A percentile compares a stretch with the other conserved stretches of the same genome.
Conservation (phyloP, 2,888 invertebrate genomes). For the Nephrocerus scutellatus region DNA sequence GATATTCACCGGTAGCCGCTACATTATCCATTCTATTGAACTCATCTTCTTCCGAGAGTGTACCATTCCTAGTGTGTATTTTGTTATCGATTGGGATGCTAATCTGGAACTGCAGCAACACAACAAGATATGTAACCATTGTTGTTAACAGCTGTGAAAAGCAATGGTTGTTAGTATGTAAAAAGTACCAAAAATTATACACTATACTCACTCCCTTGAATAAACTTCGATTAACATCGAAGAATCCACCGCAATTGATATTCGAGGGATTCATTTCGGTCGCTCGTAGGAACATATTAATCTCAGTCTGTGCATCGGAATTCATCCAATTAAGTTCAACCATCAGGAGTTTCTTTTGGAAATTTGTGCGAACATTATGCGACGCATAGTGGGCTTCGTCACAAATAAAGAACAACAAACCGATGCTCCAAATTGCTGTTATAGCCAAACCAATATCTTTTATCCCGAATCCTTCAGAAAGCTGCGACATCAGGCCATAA, state of each 20-base stretch:
- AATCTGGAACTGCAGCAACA: slow-evolving; percentile 67
- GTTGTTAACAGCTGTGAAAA: slow-evolving; percentile 57
- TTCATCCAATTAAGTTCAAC: slow-evolving; percentile 72
- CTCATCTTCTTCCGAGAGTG: slow-evolving; percentile 21
- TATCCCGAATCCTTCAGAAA: slow-evolving; percentile 64
- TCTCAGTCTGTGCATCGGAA: slow-evolving; percentile 66
- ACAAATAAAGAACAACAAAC: slow-evolving; percentile 63
- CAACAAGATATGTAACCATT: slow-evolving; percentile 70
- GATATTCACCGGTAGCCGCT: too few species aligned
- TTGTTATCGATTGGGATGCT: slow-evolving; percentile 57
- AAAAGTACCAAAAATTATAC: neutral
- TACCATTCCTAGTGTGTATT: slow-evolving; percentile 21
- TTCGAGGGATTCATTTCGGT: slow-evolving; percentile 72
- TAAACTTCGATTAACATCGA: slow-evolving; percentile 63
- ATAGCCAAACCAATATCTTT: slow-evolving; percentile 65
- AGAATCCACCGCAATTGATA: slow-evolving; percentile 66
- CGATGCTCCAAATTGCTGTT: slow-evolving; percentile 60
- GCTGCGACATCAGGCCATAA: slow-evolving; percentile 65
- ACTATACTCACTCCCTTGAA: slow-evolving; percentile 61
- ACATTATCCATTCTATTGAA: slow-evolving; percentile 30
- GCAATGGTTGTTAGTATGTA: neutral
- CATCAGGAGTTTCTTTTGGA: slow-evolving; percentile 66
- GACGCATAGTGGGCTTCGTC: slow-evolving; percentile 69
- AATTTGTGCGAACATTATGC: slow-evolving; percentile 63
- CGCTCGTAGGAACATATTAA: slow-evolving; percentile 68